phyloP scores from a whole-genome alignment of 2,113 vertebrate species.

The Aleadryas rufinucha region DNA sequence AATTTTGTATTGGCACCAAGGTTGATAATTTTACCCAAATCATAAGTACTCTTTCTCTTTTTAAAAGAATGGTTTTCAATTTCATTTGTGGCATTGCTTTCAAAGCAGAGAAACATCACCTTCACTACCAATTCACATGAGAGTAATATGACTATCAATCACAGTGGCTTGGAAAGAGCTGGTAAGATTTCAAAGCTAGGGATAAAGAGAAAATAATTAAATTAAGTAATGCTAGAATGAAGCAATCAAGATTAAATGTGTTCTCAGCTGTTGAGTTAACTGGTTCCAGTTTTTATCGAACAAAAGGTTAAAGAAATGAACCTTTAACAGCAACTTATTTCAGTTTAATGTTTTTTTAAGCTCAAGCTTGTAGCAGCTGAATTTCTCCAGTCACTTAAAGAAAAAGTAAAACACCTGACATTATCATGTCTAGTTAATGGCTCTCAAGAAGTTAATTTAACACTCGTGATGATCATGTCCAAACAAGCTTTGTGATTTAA shows the following conservation, averaged over 20 bases:
- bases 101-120: conserved; percentile 58
- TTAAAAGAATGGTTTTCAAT: conserved; percentile 22
- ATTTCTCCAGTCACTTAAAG: background rate
- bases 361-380: background rate
- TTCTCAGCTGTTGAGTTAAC: conserved; percentile 55
- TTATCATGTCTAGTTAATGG: conserved; percentile 23
- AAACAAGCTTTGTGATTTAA: conserved; percentile 18
- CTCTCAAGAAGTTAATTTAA: conserved; percentile 41
- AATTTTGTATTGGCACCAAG: background rate
- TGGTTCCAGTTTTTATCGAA: conserved; percentile 9
- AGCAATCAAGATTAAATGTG: conserved; percentile 60
- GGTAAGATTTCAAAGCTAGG: conserved; percentile 55
- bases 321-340: conserved; percentile 19
- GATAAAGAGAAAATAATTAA: conserved; percentile 67
- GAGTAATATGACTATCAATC: conserved; percentile 61
- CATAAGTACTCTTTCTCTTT: conserved; percentile 3
- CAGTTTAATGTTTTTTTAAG: conserved; percentile 21
- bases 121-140: conserved; percentile 56
- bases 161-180: conserved; percentile 32
- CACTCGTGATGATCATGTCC: background rate
- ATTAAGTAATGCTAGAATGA: conserved; percentile 62
- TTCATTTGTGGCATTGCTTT: conserved; percentile 56
- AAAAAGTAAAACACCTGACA: background rate
- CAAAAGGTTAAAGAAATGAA: conserved; percentile 40
- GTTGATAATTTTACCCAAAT: conserved; percentile 34